Conservation (phyloP, 2,113 vertebrate species). For the Pseudorectes ferrugineus region DNA sequence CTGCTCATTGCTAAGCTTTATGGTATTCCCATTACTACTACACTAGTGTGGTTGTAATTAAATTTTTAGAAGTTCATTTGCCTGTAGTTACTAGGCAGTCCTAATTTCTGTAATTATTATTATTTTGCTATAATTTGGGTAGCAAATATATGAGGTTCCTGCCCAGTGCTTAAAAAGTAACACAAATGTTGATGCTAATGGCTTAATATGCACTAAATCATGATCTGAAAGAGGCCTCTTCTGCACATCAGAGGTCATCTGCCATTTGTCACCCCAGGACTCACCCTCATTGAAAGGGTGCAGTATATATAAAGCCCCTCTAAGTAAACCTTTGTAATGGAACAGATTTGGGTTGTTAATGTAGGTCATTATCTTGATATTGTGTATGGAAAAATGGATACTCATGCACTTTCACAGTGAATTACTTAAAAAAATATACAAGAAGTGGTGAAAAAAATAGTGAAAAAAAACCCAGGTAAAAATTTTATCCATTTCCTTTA, state of each 20-base stretch:
- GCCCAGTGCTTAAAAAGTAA: background rate
- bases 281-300: background rate
- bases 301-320: background rate
- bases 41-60: background rate
- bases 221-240: background rate
- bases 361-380: background rate
- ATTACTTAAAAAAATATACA: background rate
- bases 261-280: background rate
- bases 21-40: background rate
- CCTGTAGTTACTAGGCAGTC: background rate
- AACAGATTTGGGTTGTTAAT: background rate
- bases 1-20: background rate
- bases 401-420: background rate
- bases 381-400: background rate
- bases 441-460: background rate
- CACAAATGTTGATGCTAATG: background rate
- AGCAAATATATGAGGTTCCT: background rate
- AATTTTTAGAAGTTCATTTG: background rate
- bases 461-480: background rate
- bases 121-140: background rate
- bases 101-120: background rate
- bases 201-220: background rate
- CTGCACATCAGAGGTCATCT: background rate
- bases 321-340: background rate
- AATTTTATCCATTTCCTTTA: background rate